A percentile compares a stretch with the other conserved stretches of the same genome.
Conservation (phyloP, 2,797 vertebrate species). For the Protosalanx chinensis region DNA sequence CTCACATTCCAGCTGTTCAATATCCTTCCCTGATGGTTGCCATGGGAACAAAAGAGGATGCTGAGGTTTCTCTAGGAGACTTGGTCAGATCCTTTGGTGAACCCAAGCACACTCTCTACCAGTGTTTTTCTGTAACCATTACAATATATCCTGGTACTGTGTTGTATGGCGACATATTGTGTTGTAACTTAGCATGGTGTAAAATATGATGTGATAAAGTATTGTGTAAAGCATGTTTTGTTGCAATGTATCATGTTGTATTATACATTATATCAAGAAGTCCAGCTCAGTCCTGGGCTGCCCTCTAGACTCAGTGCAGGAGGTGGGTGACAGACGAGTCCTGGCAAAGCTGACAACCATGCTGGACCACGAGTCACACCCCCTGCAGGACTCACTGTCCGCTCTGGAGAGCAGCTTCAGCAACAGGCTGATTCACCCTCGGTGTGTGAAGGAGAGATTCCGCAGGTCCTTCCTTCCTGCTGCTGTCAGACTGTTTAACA, state of each 20-base stretch:
- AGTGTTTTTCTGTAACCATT: not conserved
- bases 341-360: too few species aligned
- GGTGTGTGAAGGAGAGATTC: too few species aligned
- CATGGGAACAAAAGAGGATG: conserved; percentile 14
- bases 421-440: too few species aligned
- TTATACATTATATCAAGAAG: too few species aligned
- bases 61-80: not conserved
- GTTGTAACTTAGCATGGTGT: not conserved
- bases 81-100: not conserved
- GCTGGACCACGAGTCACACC: too few species aligned
- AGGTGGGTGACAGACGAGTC: too few species aligned
- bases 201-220: not conserved
- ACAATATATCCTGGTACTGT: not conserved
- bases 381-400: too few species aligned
- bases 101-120: conserved; percentile 5
- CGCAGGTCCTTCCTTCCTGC: too few species aligned
- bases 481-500: too few species aligned
- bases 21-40: conserved; percentile 2
- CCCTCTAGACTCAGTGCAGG: too few species aligned
- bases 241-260: not conserved
- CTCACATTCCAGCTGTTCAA: not conserved
- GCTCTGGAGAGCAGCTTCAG: too few species aligned
- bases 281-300: too few species aligned
- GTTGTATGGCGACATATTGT: not conserved
- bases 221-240: not conserved